phyloP scores from a whole-genome alignment of 1,140 invertebrate genomes.

The Monochamus saltuarius region DNA sequence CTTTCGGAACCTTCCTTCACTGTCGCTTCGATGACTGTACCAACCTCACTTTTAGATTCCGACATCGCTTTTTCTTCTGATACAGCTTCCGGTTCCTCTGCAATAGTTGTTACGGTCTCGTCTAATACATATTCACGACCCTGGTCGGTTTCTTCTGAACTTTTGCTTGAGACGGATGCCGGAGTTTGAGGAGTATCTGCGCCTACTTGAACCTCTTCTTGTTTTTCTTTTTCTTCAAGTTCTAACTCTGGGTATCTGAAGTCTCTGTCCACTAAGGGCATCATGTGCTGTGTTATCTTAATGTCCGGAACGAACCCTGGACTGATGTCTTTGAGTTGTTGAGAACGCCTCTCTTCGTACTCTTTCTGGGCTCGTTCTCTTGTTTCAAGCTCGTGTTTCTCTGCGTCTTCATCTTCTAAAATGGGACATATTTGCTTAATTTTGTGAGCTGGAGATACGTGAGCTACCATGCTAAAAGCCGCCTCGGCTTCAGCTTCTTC shows the following conservation, averaged over 20 bases:
- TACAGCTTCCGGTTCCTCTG: conserved; percentile 56
- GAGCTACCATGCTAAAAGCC: conserved; percentile 54
- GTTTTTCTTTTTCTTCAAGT: conserved; percentile 49
- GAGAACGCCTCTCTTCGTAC: conserved; percentile 48
- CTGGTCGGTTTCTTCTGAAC: conserved; percentile 64
- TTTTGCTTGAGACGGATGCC: conserved; percentile 62
- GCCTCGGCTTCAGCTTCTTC: conserved; percentile 58
- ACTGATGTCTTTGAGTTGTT: conserved; percentile 52
- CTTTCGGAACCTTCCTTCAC: conserved; percentile 55
- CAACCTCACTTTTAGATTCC: conserved; percentile 57
- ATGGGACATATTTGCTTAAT: conserved; percentile 54
- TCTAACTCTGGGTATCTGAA: conserved; percentile 59
- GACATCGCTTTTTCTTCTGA: conserved; percentile 49
- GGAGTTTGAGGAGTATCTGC: conserved; percentile 54
- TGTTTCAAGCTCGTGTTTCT: conserved; percentile 56
- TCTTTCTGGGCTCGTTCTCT: conserved; percentile 54
- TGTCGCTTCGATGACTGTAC: conserved; percentile 57
- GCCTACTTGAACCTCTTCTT: conserved; percentile 35
- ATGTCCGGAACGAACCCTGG: conserved; percentile 66
- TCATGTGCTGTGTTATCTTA: conserved; percentile 66
- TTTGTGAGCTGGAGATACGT: conserved; percentile 50
- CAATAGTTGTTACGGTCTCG: conserved; percentile 57
- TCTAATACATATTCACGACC: conserved; percentile 61
- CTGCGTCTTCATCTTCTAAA: conserved; percentile 57
- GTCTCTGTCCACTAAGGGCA: conserved; percentile 52